phyloP scores from a whole-genome alignment of 2,888 invertebrate genomes.

The Thymelicus acteon region DNA sequence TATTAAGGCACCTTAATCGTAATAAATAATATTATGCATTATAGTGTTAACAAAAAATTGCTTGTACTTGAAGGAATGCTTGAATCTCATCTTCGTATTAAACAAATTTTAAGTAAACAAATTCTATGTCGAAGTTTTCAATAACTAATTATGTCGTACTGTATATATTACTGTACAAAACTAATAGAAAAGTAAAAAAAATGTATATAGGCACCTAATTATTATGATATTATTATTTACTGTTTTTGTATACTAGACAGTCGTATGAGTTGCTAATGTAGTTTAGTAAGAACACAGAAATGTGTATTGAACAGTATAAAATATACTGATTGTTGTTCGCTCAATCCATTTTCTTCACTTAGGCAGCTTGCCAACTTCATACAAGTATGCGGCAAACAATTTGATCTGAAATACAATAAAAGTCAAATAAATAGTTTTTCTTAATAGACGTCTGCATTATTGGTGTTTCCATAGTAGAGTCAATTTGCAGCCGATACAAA shows the following conservation, averaged over 20 bases:
- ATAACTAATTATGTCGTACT: no score
- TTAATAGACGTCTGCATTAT: no score
- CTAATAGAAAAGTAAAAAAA: neutral
- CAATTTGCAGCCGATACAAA: no score
- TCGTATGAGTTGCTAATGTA: neutral
- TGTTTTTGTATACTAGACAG: neutral
- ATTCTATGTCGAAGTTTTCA: no score
- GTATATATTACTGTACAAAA: no score
- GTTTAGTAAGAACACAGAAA: neutral
- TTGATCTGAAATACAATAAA: constrained; percentile 90
- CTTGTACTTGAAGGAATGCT: constrained; percentile 33
- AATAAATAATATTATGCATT: constrained; percentile 28
- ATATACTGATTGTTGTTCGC: neutral
- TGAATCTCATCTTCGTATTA: constrained; percentile 6
- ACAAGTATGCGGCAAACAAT: constrained; percentile 94
- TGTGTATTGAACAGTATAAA: neutral
- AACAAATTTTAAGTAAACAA: neutral
- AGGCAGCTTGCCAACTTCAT: constrained; percentile 88
- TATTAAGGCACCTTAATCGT: constrained; percentile 20
- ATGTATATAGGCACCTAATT: neutral
- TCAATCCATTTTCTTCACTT: constrained; percentile 49
- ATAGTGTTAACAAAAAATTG: constrained; percentile 5
- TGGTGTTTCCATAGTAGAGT: no score
- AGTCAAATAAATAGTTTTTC: no score
- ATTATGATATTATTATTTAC: constrained; percentile 3